Percentiles rank a stretch among this genome's conserved stretches.
Conservation (phyloP, 2,113 vertebrate genomes). For the Alexandromys fortis region DNA sequence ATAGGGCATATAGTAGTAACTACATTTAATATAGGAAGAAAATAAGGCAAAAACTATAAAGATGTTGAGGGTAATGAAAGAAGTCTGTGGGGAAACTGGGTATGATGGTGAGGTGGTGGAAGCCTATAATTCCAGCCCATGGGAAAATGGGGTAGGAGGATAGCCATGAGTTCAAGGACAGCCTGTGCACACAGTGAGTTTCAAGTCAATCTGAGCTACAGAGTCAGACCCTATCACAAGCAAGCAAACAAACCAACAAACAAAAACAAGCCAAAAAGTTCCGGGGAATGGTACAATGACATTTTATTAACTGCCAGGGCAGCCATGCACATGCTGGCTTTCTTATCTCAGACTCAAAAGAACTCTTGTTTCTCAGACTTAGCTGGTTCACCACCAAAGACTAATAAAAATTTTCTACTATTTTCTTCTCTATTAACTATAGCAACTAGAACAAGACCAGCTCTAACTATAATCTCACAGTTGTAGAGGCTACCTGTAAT, state of each 20-base stretch:
- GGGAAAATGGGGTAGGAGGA: not conserved
- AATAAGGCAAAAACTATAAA: not conserved
- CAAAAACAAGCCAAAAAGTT: not conserved
- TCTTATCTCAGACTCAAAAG: slow-evolving; percentile 51
- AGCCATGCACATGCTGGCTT: not conserved
- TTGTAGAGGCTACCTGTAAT: slow-evolving; percentile 8
- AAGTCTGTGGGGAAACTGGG: not conserved
- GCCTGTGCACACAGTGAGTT: not conserved
- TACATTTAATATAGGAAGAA: not conserved
- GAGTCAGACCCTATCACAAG: no score
- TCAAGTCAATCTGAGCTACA: not conserved
- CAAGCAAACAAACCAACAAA: not conserved
- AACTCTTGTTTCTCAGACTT: not conserved
- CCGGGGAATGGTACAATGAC: not conserved
- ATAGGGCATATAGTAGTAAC: not conserved
- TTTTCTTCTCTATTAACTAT: slow-evolving; percentile 38
- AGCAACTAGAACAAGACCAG: slow-evolving; percentile 13
- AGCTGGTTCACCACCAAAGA: slow-evolving; percentile 28
- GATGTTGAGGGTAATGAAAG: not conserved
- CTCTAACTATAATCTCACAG: not conserved
- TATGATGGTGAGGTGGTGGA: not conserved
- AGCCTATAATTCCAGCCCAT: not conserved
- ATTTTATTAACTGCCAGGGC: not conserved
- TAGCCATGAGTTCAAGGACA: not conserved
- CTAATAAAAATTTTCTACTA: slow-evolving; percentile 34